phyloP scores from a whole-genome alignment of 2,113 vertebrate genomes.

The Pristiophorus japonicus region DNA sequence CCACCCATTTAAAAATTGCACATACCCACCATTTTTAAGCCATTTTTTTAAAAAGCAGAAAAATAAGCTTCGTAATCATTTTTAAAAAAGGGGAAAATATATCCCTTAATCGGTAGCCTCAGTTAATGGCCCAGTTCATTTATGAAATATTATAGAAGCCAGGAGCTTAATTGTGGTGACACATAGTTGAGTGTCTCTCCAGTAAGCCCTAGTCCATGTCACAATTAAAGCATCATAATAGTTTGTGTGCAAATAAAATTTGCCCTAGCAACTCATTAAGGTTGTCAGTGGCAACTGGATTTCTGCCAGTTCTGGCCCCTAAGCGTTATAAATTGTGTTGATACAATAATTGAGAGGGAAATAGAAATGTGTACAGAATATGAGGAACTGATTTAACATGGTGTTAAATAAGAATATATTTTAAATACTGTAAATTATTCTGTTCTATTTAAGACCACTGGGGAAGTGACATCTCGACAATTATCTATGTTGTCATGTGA shows the following conservation, averaged over 20 bases:
- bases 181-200: not conserved
- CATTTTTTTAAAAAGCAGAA: not conserved
- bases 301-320: conserved; percentile 3
- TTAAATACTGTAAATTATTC: not conserved
- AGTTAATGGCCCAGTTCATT: not conserved
- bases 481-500: not conserved
- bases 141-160: not conserved
- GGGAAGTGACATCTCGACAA: not conserved
- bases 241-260: not conserved
- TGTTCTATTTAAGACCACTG: conserved; percentile 16
- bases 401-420: not conserved
- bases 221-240: not conserved
- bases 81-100: not conserved
- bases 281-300: conserved; percentile 18
- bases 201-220: not conserved
- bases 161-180: not conserved
- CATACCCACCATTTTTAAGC: no score
- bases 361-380: not conserved
- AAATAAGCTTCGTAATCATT: not conserved
- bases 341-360: not conserved
- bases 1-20: not conserved
- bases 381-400: not conserved
- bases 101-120: not conserved
- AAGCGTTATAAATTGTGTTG: not conserved
- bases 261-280: not conserved